Conservation (phyloP, 2,113 vertebrate species). For the human (Homo sapiens) region DNA sequence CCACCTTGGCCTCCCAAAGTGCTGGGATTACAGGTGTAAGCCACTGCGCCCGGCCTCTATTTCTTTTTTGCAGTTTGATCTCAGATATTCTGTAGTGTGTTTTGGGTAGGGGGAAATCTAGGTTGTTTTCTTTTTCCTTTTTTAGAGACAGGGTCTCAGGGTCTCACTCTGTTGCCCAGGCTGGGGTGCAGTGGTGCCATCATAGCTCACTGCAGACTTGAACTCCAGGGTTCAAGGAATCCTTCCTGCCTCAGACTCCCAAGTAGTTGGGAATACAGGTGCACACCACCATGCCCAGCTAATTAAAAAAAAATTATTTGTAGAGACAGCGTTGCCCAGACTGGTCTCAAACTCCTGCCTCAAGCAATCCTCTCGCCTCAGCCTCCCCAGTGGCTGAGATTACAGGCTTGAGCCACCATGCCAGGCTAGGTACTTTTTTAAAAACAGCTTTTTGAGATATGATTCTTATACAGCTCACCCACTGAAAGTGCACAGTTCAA, state of each 20-base stretch:
- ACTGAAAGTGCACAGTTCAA: not conserved
- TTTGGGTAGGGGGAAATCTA: not conserved
- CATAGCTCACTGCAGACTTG: not conserved
- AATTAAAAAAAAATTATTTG: not conserved
- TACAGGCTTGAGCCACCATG: not conserved
- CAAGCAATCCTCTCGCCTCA: not conserved
- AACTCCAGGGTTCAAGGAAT: not conserved
- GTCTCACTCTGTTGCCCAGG: no score
- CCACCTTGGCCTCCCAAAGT: no score
- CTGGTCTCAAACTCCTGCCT: not conserved
- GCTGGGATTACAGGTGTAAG: no score
- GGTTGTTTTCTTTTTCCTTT: no score
- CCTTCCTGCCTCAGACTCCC: not conserved
- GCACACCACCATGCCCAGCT: not conserved
- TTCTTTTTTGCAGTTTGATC: slow-evolving; percentile 5
- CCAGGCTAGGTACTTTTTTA: not conserved
- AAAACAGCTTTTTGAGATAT: not conserved
- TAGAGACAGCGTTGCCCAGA: not conserved
- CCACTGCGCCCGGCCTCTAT: not conserved
- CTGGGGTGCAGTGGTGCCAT: no score
- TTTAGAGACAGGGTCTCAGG: no score
- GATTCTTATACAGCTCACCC: not conserved
- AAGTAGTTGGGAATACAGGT: not conserved
- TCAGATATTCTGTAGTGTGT: not conserved
- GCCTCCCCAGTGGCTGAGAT: not conserved